Percentiles rank a stretch among this genome's conserved stretches.
Conservation (phyloP, 2,113 vertebrate species). For the Pelecanoides urinatrix region DNA sequence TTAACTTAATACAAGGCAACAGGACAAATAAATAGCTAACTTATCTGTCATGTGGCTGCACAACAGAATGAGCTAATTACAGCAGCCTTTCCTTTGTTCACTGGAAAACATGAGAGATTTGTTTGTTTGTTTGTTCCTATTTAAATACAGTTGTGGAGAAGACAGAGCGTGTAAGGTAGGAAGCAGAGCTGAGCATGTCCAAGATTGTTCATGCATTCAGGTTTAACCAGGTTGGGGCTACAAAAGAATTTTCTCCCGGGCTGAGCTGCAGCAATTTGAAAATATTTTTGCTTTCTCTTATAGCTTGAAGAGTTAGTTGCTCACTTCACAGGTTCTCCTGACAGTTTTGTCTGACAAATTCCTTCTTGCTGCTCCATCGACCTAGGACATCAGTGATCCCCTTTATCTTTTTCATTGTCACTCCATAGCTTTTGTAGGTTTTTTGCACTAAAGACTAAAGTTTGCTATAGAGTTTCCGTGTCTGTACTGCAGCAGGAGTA, state of each 20-base stretch:
- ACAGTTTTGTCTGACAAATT: not conserved
- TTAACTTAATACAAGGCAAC: not conserved
- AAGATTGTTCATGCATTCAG: not conserved
- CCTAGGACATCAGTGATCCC: not conserved
- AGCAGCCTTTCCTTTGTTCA: not conserved
- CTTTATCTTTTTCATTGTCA: not conserved
- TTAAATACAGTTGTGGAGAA: not conserved
- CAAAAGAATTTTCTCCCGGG: not conserved
- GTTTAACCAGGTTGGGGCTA: not conserved
- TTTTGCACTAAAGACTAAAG: not conserved
- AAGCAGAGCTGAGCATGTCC: not conserved
- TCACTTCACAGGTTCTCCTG: not conserved
- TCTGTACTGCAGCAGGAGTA: not conserved
- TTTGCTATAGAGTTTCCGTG: not conserved
- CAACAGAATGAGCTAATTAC: not conserved
- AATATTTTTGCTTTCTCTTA: not conserved
- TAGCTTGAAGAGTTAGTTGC: not conserved
- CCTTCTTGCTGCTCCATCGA: not conserved
- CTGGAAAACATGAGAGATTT: not conserved
- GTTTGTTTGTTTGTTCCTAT: not conserved
- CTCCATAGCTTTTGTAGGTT: not conserved
- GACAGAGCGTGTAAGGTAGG: not conserved
- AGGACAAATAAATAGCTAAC: not conserved
- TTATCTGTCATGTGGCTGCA: not conserved
- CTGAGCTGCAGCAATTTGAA: not conserved